Conservation (phyloP, 1,140 invertebrate genomes). For the Euwallacea fornicatus region DNA sequence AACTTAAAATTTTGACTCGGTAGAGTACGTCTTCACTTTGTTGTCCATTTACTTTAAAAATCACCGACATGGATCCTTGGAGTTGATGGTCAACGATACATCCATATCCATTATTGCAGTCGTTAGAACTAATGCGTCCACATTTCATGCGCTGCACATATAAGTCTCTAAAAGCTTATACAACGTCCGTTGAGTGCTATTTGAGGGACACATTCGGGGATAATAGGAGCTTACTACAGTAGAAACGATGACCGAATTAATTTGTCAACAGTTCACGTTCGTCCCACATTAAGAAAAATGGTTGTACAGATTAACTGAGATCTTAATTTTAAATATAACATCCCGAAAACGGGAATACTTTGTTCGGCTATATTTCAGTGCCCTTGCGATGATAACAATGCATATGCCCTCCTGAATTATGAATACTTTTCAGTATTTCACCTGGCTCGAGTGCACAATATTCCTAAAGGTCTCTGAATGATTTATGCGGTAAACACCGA, state of each 20-base stretch:
- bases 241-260: background rate
- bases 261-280: background rate
- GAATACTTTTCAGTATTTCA: slow-evolving; percentile 18
- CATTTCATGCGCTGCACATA: slow-evolving; percentile 1
- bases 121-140: slow-evolving; percentile 14
- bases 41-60: no score
- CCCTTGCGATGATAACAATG: slow-evolving; percentile 5
- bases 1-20: no score
- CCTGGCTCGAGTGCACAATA: slow-evolving; percentile 22
- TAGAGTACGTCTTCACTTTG: no score
- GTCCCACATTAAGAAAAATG: no score
- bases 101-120: slow-evolving; percentile 9
- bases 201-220: background rate
- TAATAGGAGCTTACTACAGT: background rate
- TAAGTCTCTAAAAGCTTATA: slow-evolving; percentile 13
- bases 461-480: slow-evolving; percentile 24
- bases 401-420: slow-evolving; percentile 8
- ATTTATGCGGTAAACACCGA: slow-evolving; percentile 25
- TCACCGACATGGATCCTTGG: no score
- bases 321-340: no score
- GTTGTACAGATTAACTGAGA: no score
- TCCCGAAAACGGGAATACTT: no score
- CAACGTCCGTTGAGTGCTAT: background rate
- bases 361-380: background rate
- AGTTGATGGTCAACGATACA: slow-evolving; percentile 1